These are phyloP conservation scores for Euwallacea fornicatus DNA, from an alignment of 1,140 invertebrate species.

Conservation along the genomic window DNA sequence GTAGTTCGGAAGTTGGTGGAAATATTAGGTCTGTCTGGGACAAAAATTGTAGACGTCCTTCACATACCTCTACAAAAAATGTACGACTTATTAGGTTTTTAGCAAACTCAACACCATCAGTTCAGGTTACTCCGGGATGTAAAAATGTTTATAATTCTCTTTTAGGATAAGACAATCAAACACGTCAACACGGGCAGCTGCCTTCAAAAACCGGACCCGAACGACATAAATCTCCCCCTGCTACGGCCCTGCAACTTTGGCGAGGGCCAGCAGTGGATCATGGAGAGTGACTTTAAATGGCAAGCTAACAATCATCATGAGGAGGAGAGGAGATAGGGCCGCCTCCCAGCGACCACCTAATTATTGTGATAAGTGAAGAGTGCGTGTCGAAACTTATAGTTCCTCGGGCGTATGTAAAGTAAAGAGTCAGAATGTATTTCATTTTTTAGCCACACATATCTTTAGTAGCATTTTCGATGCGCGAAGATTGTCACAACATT, in stretches of 20 bases:
- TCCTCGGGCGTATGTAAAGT: no score
- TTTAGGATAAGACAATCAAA: constrained; percentile 80
- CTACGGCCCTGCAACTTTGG: constrained; percentile 73
- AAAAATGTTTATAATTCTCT: constrained; percentile 46
- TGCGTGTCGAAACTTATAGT: no score
- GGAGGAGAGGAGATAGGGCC: constrained; percentile 33
- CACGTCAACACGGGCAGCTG: constrained; percentile 93
- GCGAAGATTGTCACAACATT: no score
- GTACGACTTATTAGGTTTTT: no score
- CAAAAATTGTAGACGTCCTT: constrained; percentile 7
- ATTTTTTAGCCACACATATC: no score
- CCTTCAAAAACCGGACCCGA: constrained; percentile 77
- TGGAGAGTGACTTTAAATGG: constrained; percentile 95
- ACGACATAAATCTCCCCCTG: constrained; percentile 66
- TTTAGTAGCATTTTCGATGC: no score
- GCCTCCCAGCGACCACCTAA: neutral
- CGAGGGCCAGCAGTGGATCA: constrained; percentile 87
- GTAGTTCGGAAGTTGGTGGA: no score
- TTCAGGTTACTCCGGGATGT: no score
- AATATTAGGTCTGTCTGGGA: neutral
- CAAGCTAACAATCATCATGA: constrained; percentile 63
- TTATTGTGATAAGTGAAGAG: constrained; percentile 6
- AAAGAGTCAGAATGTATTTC: no score
- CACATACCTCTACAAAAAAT: no score
- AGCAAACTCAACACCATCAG: no score